Evolutionary conservation across 2,113 vertebrate genomes (phyloP), one percentile per base, ranked within the genome.

Genomic region (Choloepus hoffmanni): DNA sequence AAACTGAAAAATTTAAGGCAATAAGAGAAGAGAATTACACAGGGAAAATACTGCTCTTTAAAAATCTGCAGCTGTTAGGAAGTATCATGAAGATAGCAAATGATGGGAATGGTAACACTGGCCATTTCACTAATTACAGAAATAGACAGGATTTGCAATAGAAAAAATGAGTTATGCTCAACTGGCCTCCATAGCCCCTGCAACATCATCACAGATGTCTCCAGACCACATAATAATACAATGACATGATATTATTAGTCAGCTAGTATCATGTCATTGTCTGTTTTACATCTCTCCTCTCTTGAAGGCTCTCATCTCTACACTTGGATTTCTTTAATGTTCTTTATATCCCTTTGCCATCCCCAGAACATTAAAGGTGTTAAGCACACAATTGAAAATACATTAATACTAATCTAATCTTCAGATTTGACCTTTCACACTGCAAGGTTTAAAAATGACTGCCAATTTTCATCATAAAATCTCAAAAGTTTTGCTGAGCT

Each of bases 21-120:
- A 0, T 5, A 5, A n/a, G 33, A 26, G 2, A 79, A 65, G 48
- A 86, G n/a, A 45, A 68, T 48, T 90, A 24, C 2, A 76, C 9
- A 48, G 4, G 13, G 5, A 62, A 94, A 73, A 78, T 28, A 65
- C 5, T 2, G 3, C 40, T 24, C 58, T 48, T 83, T 60, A 77
- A 81, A 62, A 74, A 30, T 78, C 11, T 85, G 14, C 15, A 26
- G 65, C 62, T 48, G 24, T 30, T 26, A 55, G 23, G 28, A 63
- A 77, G 73, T 85, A 70, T 81, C 63, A 33, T 43, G 16, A 92
- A 73, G 26, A 30, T 30, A 84, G 67, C 26, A 85, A 77, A 36
- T 63, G 8, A 68, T 53, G 83, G 92, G 88, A 92, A 85, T 26
- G 2, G 2, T 43, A 79, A 11, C 43, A 78, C 2, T 62, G 9